Percentiles rank a stretch among this genome's conserved stretches.
Evolutionary conservation across 2,113 vertebrate species (phyloP).

Genomic region (Bujurquina vittata): DNA sequence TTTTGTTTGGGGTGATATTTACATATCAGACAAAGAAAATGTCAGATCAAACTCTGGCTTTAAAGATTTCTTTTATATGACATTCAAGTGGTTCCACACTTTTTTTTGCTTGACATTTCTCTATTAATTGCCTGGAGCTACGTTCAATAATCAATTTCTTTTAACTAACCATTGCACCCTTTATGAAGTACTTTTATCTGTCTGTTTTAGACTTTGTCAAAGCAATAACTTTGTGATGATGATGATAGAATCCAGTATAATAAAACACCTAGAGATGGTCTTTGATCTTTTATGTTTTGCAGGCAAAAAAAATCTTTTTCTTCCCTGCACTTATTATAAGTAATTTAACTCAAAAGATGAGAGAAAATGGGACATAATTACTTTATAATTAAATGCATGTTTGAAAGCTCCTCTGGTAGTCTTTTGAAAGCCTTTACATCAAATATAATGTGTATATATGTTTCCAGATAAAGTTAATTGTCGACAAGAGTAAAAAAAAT

Average conservation of each 20-base stretch:
- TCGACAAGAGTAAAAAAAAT: slow-evolving; percentile 33
- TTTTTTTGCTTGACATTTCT: not conserved
- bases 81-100: not conserved
- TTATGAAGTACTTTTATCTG: not conserved
- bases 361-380: slow-evolving; percentile 16
- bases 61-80: not conserved
- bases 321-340: slow-evolving; percentile 15
- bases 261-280: not conserved
- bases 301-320: not conserved
- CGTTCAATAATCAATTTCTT: not conserved
- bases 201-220: not conserved
- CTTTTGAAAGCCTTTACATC: slow-evolving; percentile 10
- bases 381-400: slow-evolving; percentile 40
- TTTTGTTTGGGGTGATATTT: not conserved
- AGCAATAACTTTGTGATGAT: not conserved
- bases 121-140: not conserved
- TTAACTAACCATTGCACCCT: not conserved
- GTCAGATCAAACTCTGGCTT: not conserved
- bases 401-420: slow-evolving; percentile 8
- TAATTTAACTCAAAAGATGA: slow-evolving; percentile 30
- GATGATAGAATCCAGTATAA: not conserved
- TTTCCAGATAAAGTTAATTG: slow-evolving; percentile 32
- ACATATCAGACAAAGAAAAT: not conserved
- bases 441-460: slow-evolving; percentile 9
- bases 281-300: slow-evolving; percentile 17